Evolutionary conservation across 2,113 vertebrate species (phyloP), one percentile per base, ranked within the genome.

Genomic region (Pseudois nayaur): DNA sequence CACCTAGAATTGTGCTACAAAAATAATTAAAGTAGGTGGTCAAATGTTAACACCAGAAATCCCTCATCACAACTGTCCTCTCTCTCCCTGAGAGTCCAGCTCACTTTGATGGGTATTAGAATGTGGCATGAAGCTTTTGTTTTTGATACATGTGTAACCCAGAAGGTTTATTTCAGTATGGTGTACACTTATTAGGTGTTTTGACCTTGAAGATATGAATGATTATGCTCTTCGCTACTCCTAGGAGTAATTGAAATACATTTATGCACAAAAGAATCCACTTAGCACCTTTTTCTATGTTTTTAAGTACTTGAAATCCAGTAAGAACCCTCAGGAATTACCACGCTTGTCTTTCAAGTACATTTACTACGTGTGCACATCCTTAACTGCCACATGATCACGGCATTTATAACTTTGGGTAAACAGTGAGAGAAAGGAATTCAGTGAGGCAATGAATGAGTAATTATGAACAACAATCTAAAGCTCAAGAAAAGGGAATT

Each of bases 361-460:
- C 43, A 45, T 85, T 94, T 94, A 84, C 43, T 54, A 52, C 94
- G 19, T 52, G 14, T 45, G 17, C 36, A 78, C 79, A 91, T 94
- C 92, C 5, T 3, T 94, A 95, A 96, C 91, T 78, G 93, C 87
- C 96, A 95, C 79, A 83, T 97, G 96, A 74, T 93, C 45, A 3
- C 60, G 74, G 57, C 33, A 87, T 94, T 92, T 95, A 96, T 59
- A 89, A 94, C 60, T 94, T 94, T 52, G 17, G 40, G 90, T 93
- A 97, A 96, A 93, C n/a, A 96, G 60, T 54, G 31, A 95, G 13
- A 94, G 57, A 95, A 86, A 96, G 31, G 36, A 97, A 95, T 89
- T 89, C 62, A 82, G n/a, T n/a, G 33, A 94, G 17, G 71, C 43
- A 92, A 29, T 43, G 27, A 90, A 87, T 86, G 48, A 92, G 17